Percentiles rank a stretch among this genome's conserved stretches.
These are phyloP conservation scores for Blastomussa wellsi DNA, from an alignment of 92 coral and sea anemone genomes.

Conservation along the genomic window DNA sequence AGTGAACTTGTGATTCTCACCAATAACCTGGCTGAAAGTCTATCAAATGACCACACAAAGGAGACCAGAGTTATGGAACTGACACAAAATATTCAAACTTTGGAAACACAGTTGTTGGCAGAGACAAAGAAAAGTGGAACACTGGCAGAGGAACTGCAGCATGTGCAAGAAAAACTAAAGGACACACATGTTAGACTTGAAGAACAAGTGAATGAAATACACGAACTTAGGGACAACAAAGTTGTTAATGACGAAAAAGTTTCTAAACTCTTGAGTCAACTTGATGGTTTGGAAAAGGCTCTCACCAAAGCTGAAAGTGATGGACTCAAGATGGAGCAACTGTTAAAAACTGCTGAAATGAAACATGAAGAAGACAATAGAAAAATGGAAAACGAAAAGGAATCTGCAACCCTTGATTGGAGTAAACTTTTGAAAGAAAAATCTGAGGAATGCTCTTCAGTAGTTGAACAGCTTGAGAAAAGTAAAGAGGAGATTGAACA, in stretches of 20 bases:
- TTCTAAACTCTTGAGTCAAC: slow-evolving; percentile 36
- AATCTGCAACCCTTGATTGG: slow-evolving; percentile 17
- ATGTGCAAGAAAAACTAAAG: slow-evolving; percentile 34
- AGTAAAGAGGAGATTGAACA: slow-evolving; percentile 52
- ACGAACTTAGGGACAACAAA: slow-evolving; percentile 38
- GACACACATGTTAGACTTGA: slow-evolving; percentile 33
- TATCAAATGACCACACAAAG: slow-evolving; percentile 50
- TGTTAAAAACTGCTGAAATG: slow-evolving; percentile 33
- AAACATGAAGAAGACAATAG: slow-evolving; percentile 27
- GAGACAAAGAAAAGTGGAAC: slow-evolving; percentile 27
- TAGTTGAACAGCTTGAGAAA: slow-evolving; percentile 56
- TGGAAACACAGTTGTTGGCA: slow-evolving; percentile 55
- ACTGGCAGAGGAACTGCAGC: slow-evolving; percentile 35
- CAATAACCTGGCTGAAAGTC: slow-evolving; percentile 51
- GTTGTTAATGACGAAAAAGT: slow-evolving; percentile 35
- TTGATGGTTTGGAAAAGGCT: slow-evolving; percentile 20
- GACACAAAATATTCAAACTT: slow-evolving; percentile 43
- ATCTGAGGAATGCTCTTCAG: slow-evolving; percentile 53
- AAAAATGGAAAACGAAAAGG: slow-evolving; percentile 50
- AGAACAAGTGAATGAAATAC: slow-evolving; percentile 41
- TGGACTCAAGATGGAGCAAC: slow-evolving; percentile 30
- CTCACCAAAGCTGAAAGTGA: slow-evolving; percentile 12
- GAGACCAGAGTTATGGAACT: slow-evolving; percentile 54
- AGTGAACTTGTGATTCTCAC: slow-evolving; percentile 44
- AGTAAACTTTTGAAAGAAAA: slow-evolving; percentile 61